Base-by-base conservation (phyloP, 2,888 invertebrate genomes). In the Meta bourneti region DNA sequence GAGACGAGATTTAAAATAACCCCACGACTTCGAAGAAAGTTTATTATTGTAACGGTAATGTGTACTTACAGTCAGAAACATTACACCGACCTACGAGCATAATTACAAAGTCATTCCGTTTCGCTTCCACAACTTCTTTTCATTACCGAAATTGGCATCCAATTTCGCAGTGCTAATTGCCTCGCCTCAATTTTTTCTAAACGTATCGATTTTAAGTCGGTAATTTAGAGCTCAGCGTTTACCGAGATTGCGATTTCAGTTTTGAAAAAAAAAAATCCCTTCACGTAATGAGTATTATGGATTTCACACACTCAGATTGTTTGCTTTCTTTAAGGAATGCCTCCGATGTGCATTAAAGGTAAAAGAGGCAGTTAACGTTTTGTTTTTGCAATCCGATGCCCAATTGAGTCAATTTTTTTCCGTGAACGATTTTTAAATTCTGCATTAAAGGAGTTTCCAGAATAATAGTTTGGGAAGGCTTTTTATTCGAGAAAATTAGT, bases 81-180 rank as follows among this genome's bases (percentile, higher is more conserved):
- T 34, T 34, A 34, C 34, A 34, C 34, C 34, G 4, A 34, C 34
- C 34, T 34, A 34, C 34, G 34, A 34, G 19, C 13, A 82, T 51
- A 82, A 82, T 71, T 69, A 48, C 52, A 7, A 48, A 11, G 54
- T 79, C 79, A 61, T 79, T 69, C 20, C 13, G 16, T 71, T 81
- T 81, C 79, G 7, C 51, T 7, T 34, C 8, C 34, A 6, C 20
- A 80, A 16, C 61, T 5, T 48, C 69, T 69, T 9, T 82, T 82
- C 71, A 70, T 79, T 79, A 79, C 61, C 34, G 61, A 79, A 79
- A 61, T 79, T 54, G 54, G 82, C 61, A 82, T 82, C 54, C 19
- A 74, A 74, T 83, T 74, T 83, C 52, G 52, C 19, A 20, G 4
- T 54, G 51, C 74, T 83, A 83, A 83, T 83, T 83, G 20, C 19